phyloP scores from a whole-genome alignment of 2,797 vertebrate genomes.

The Lutjanus argentimaculatus region DNA sequence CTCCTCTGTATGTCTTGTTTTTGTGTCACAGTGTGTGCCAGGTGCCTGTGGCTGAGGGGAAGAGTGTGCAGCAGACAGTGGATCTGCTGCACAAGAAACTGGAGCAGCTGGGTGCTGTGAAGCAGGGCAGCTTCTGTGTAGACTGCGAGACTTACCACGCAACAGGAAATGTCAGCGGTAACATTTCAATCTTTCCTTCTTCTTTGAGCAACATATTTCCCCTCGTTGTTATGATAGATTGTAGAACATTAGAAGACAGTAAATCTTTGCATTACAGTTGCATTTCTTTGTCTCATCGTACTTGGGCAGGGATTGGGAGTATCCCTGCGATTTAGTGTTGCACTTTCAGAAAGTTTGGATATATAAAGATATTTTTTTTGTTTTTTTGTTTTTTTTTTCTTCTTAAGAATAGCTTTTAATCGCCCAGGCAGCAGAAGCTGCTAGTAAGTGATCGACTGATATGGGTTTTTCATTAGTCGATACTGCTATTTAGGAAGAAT shows the following conservation, averaged over 20 bases:
- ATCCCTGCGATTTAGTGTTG: neutral
- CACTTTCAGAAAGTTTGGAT: neutral
- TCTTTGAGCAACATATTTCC: neutral
- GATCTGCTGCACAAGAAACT: constrained; percentile 93
- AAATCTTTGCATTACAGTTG: neutral
- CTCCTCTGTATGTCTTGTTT: neutral
- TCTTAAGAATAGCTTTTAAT: neutral
- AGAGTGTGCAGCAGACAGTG: constrained; percentile 96
- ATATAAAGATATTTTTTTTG: neutral
- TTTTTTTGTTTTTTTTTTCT: no score
- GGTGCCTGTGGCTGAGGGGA: constrained; percentile 94
- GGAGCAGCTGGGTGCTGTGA: constrained; percentile 94
- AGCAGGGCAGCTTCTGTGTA: constrained; percentile 95
- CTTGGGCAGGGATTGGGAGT: accelerated
- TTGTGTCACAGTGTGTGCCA: constrained; percentile 90
- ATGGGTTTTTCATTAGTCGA: no score
- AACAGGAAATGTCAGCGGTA: constrained; percentile 88
- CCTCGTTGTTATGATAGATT: neutral
- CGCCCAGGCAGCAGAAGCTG: neutral
- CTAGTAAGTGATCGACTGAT: no score
- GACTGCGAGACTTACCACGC: constrained; percentile 97
- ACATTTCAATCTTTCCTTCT: neutral
- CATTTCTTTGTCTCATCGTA: neutral
- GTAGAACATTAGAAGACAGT: neutral
- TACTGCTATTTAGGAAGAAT: no score